phyloP scores from a whole-genome alignment of 2,888 invertebrate species.

The Mamestra brassicae region DNA sequence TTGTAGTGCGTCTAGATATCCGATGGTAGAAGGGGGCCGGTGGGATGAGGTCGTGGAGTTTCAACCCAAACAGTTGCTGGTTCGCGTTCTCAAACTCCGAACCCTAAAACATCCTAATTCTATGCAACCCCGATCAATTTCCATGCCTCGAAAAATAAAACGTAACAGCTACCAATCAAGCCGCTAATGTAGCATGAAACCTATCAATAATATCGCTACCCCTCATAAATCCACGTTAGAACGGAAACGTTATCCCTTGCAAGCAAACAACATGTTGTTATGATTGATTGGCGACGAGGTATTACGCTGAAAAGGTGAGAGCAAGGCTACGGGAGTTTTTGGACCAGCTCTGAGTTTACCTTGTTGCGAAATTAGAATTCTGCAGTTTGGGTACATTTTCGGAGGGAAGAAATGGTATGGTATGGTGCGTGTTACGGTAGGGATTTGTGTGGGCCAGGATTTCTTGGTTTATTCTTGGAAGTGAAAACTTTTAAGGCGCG shows the following conservation, averaged over 20 bases:
- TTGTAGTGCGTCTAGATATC: too few relatives aligned
- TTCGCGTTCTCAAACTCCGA: neutral
- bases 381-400: constrained; percentile 13
- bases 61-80: too few relatives aligned
- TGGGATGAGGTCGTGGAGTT: too few relatives aligned
- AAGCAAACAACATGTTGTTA: constrained; percentile 80
- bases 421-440: neutral
- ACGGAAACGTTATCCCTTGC: constrained; percentile 76
- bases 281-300: constrained; percentile 78
- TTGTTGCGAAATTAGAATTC: constrained; percentile 48
- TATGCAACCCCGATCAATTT: constrained; percentile 56
- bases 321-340: constrained; percentile 56
- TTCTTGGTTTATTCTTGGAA: neutral
- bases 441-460: neutral
- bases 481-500: too few relatives aligned
- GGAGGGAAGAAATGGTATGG: neutral
- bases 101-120: constrained; percentile 16
- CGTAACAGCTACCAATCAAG: constrained; percentile 72
- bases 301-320: constrained; percentile 70
- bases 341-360: constrained; percentile 30
- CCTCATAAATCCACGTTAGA: constrained; percentile 79
- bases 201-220: constrained; percentile 79
- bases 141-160: constrained; percentile 63
- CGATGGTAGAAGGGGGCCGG: too few relatives aligned
- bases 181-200: constrained; percentile 82